Conservation (phyloP, 2,797 vertebrate genomes). For the Meriones psammophilus region DNA sequence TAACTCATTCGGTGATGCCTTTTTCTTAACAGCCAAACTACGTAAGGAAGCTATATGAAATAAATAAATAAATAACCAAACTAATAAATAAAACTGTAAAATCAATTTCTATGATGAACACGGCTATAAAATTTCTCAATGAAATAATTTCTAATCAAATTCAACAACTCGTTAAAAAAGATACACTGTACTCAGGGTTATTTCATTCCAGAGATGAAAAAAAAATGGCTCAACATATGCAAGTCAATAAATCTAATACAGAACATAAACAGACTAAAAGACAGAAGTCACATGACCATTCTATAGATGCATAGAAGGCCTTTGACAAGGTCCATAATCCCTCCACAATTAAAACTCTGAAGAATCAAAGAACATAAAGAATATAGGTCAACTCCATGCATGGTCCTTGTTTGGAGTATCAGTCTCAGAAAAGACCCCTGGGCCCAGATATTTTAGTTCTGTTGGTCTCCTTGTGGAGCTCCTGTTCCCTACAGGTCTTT, state of each 20-base stretch:
- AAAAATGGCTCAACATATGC: background rate
- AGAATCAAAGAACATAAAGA: background rate
- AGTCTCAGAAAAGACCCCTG: no score
- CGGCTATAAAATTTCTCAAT: background rate
- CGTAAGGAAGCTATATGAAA: background rate
- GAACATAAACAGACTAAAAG: background rate
- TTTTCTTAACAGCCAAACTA: background rate
- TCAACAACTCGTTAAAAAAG: background rate
- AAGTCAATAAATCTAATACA: background rate
- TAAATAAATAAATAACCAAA: background rate
- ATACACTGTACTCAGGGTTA: background rate
- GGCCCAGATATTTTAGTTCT: no score
- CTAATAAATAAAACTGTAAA: background rate
- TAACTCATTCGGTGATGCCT: background rate
- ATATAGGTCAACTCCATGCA: background rate
- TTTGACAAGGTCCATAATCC: background rate
- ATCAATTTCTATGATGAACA: background rate
- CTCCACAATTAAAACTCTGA: background rate
- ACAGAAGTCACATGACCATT: background rate
- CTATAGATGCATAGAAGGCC: background rate
- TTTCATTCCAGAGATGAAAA: background rate
- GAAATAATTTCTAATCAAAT: background rate
- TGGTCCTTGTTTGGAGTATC: no score
- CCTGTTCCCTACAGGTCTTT: no score
- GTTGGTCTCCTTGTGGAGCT: no score